phyloP scores from a whole-genome alignment of 2,797 vertebrate species.

The Peromyscus nudipes region DNA sequence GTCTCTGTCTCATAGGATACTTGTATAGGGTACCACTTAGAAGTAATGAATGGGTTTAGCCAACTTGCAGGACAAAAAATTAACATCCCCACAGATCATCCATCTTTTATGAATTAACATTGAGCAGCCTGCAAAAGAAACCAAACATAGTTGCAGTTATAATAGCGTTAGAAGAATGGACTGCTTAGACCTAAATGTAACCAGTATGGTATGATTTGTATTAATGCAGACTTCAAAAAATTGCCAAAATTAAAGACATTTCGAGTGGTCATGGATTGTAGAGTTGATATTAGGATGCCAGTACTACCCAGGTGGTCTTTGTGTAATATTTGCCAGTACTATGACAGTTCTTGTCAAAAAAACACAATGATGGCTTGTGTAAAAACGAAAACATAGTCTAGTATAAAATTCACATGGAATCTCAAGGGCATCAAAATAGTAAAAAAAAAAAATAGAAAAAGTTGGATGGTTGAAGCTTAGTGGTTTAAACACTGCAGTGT shows the following conservation, averaged over 20 bases:
- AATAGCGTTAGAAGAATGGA: not conserved
- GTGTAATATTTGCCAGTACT: not conserved
- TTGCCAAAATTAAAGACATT: not conserved
- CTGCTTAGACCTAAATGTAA: not conserved
- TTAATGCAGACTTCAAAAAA: not conserved
- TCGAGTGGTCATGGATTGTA: not conserved
- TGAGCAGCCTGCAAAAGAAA: not conserved
- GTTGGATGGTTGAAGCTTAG: not conserved
- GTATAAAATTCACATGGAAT: not conserved
- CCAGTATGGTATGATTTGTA: not conserved
- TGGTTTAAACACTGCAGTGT: not conserved
- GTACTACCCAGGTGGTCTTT: not conserved
- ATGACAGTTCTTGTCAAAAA: not conserved
- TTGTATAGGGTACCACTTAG: not conserved
- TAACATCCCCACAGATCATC: not conserved
- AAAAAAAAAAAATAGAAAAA: not conserved
- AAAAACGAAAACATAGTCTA: not conserved
- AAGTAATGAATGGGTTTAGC: not conserved
- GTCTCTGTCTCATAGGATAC: not conserved
- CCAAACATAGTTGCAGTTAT: not conserved
- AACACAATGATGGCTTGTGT: not conserved
- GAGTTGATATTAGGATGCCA: not conserved
- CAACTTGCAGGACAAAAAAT: not conserved
- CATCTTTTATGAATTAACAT: not conserved
- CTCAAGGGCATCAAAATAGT: not conserved